Conservation (phyloP, 2,113 vertebrate genomes). For the Pampusana beccarii region DNA sequence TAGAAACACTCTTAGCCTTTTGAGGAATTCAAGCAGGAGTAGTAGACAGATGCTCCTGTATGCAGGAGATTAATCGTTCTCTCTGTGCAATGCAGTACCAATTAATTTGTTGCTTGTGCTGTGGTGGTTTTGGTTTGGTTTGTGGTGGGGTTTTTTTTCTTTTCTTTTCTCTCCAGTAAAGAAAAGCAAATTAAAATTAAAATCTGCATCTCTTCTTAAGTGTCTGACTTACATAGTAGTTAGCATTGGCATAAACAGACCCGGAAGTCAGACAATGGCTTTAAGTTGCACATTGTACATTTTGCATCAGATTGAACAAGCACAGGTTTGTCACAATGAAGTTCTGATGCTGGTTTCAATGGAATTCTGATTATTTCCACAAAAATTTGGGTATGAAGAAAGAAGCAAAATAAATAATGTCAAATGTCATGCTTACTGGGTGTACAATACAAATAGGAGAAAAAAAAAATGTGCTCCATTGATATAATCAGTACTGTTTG, state of each 20-base stretch:
- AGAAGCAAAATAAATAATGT: neutral
- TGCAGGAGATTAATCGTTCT: constrained; percentile 20
- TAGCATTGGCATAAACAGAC: neutral
- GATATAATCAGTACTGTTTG: neutral
- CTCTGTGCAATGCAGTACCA: constrained; percentile 1
- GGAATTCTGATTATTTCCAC: neutral
- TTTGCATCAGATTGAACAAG: neutral
- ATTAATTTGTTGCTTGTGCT: constrained; percentile 23
- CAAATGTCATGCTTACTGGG: neutral
- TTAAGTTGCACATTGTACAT: neutral
- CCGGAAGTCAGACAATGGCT: neutral
- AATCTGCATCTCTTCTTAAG: neutral
- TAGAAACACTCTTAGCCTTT: constrained; percentile 59
- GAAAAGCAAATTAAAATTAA: constrained; percentile 33
- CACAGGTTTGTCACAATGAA: neutral
- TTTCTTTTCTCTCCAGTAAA: neutral
- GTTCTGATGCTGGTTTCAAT: neutral
- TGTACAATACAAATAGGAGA: neutral
- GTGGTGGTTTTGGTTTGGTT: no score
- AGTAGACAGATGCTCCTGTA: constrained; percentile 49
- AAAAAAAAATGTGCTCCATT: neutral
- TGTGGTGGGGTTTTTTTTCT: neutral
- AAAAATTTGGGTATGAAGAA: neutral
- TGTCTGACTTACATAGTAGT: neutral
- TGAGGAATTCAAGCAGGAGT: constrained; percentile 41